Evolutionary conservation across 2,113 vertebrate genomes (phyloP).

Genomic region (Menidia beryllina): DNA sequence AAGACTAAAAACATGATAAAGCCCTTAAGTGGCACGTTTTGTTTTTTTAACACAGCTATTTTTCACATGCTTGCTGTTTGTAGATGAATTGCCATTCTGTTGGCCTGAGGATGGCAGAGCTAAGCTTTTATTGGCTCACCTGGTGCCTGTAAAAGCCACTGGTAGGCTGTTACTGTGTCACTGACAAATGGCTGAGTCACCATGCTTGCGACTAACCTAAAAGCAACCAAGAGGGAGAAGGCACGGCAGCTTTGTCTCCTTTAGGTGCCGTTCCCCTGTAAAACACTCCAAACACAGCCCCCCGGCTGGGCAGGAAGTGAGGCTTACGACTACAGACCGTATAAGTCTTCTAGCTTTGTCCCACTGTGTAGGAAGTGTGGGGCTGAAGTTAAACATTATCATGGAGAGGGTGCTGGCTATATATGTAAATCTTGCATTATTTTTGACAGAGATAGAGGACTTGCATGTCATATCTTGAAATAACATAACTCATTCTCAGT

Average conservation of each 20-base stretch:
- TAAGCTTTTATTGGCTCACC: constrained; percentile 69
- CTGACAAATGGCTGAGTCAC: constrained; percentile 74
- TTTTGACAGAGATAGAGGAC: constrained; percentile 17
- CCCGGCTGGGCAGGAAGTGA: constrained; percentile 63
- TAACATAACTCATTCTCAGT: neutral
- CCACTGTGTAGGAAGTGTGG: constrained; percentile 39
- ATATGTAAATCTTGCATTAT: constrained; percentile 21
- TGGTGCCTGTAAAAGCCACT: constrained; percentile 72
- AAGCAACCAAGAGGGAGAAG: constrained; percentile 34
- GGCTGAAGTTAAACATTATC: constrained; percentile 26
- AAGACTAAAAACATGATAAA: constrained; percentile 18
- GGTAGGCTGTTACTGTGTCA: constrained; percentile 66
- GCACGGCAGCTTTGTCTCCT: constrained; percentile 56
- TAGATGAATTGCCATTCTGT: constrained; percentile 71
- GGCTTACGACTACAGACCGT: constrained; percentile 58
- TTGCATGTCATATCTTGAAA: constrained; percentile 15
- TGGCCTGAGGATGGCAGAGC: constrained; percentile 62
- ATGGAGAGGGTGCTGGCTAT: constrained; percentile 40
- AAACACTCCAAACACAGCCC: constrained; percentile 72
- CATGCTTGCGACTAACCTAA: constrained; percentile 65
- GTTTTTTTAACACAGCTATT: neutral
- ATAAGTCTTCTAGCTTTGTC: constrained; percentile 35
- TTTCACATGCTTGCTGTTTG: constrained; percentile 48
- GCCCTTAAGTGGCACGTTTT: constrained; percentile 65
- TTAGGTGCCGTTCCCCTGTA: constrained; percentile 62